phyloP scores from a whole-genome alignment of 1,140 invertebrate species.

The Drosophila nebulosa region DNA sequence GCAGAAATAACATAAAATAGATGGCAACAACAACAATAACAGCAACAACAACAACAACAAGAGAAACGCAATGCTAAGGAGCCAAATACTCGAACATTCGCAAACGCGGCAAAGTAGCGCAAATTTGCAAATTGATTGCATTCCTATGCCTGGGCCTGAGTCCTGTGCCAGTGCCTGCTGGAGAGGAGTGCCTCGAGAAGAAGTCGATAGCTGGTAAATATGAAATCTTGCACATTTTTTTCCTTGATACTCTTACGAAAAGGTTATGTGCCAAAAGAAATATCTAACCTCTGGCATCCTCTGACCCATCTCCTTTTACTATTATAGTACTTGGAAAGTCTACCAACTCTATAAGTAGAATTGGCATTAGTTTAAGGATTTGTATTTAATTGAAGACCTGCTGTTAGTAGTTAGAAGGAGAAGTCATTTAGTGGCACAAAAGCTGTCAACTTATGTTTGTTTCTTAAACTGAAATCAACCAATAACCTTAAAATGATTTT shows the following conservation, averaged over 20 bases:
- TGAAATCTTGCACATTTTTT: conserved; percentile 32
- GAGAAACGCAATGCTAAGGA: conserved; percentile 64
- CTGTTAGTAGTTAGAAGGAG: too few relatives aligned
- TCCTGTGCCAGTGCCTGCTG: conserved; percentile 62
- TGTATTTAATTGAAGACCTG: too few relatives aligned
- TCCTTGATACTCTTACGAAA: neutral
- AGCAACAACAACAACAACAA: conserved; percentile 47
- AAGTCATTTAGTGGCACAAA: too few relatives aligned
- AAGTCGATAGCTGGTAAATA: conserved; percentile 17
- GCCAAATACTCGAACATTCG: conserved; percentile 76
- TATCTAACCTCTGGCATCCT: too few relatives aligned
- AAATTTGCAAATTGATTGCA: conserved; percentile 81
- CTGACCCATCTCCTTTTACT: too few relatives aligned
- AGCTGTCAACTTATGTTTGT: too few relatives aligned
- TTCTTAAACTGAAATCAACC: too few relatives aligned
- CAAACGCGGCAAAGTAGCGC: conserved; percentile 77
- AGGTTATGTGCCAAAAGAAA: neutral
- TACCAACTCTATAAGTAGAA: too few relatives aligned
- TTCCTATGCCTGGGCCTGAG: conserved; percentile 75
- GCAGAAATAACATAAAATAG: conserved; percentile 72
- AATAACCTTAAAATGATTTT: neutral
- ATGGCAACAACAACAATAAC: conserved; percentile 47
- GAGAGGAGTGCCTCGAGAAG: conserved; percentile 9
- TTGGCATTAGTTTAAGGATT: too few relatives aligned
- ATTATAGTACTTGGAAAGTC: too few relatives aligned